These are phyloP conservation scores for Stenolophus ochropezus DNA, from an alignment of 2,888 invertebrate genomes.

Conservation along the genomic window DNA sequence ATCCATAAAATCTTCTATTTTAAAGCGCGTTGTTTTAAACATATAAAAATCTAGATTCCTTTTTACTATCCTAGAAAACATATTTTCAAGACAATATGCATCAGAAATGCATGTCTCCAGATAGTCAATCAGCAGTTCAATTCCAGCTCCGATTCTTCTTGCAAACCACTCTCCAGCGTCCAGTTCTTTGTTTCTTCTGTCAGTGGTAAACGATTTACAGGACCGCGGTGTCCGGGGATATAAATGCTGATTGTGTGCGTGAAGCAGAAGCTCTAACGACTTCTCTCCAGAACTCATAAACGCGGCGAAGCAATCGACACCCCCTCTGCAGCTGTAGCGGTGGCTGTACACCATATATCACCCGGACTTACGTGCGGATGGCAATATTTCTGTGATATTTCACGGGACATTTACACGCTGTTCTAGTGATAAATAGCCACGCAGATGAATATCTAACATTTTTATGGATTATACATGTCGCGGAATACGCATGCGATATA, in stretches of 20 bases:
- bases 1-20: too few relatives aligned
- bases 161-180: neutral
- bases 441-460: neutral
- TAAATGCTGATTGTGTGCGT: slow-evolving; percentile 58
- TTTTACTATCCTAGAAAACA: too few relatives aligned
- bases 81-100: too few relatives aligned
- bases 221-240: slow-evolving; percentile 12
- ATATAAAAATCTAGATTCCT: too few relatives aligned
- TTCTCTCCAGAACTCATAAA: slow-evolving; percentile 26
- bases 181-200: neutral
- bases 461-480: neutral
- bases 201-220: slow-evolving; percentile 24
- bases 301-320: slow-evolving; percentile 25
- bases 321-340: neutral
- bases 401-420: slow-evolving; percentile 23
- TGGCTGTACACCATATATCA: slow-evolving; percentile 28
- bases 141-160: too few relatives aligned
- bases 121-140: too few relatives aligned
- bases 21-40: too few relatives aligned
- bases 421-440: neutral
- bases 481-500: too few relatives aligned
- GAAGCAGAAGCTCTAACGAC: slow-evolving; percentile 45
- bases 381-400: slow-evolving; percentile 46
- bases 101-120: too few relatives aligned
- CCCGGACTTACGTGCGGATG: slow-evolving; percentile 2